Base-by-base conservation (phyloP, 2,797 vertebrate species). In the Coracias cyanogaster region DNA sequence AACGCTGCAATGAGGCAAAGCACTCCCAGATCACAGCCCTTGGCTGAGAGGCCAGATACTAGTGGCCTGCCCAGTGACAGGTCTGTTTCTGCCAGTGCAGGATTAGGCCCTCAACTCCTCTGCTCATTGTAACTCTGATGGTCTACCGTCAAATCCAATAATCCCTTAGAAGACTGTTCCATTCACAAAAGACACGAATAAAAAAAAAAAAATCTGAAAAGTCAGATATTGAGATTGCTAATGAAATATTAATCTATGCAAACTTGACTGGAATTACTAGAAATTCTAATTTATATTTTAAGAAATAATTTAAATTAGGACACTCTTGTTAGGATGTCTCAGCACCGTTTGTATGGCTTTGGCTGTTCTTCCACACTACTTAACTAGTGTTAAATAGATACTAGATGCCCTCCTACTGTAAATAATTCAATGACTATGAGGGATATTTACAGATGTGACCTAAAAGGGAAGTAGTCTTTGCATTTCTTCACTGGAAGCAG, bases 1-100 rank as follows among this genome's bases (percentile, higher is more conserved):
- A 45, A 18, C 19, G 6, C 61, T 60, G 5, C 0, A 2, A 10
- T 7, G 28, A 81, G 26, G 21, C 67, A 70, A 70, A 82, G 39
- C 7, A 3, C 15, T 73, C 70, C 11, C 35, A 41, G 46, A 10
- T 43, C 33, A 26, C 29, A 52, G 49, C 57, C 19, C 9, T 67
- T 2, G 1, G n/a, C 73, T 51, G 48, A 74, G n/a, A 39, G 24
- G 20, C 76, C 0, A 0, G 8, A 62, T 15, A 3, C 9, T 17
- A 20, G 13, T 1, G 2, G 12, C 77, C 46, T 82, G 55, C 28
- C 6, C 6, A 2, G 67, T 2, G 3, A 41, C 10, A 15, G 18
- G 16, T 51, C 35, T 86, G 2, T 41, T 70, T 39, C 22, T 67
- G 57, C 46, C 3, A 2, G 5, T 43, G 26, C 37, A 45, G 31